phyloP scores from a whole-genome alignment of 2,113 vertebrate species.

The Halichoerus grypus region DNA sequence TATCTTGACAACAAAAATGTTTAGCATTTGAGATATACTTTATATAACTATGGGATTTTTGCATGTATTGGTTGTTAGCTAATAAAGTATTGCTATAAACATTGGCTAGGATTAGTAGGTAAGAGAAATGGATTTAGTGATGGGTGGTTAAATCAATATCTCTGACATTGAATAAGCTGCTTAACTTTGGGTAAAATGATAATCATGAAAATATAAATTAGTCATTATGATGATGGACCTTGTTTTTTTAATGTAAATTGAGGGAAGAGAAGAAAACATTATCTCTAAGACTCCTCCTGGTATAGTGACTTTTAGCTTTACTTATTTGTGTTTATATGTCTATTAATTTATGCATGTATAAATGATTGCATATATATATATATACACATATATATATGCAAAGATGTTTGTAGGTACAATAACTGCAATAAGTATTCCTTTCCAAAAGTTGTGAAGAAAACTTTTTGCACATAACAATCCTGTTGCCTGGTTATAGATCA shows the following conservation, averaged over 20 bases:
- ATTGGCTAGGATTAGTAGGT: neutral
- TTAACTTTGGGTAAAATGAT: neutral
- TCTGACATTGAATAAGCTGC: neutral
- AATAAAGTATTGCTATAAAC: neutral
- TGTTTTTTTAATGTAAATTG: neutral
- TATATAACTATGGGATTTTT: neutral
- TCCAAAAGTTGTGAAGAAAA: neutral
- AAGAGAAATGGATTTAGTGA: neutral
- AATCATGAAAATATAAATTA: slow-evolving; percentile 21
- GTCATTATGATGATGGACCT: neutral
- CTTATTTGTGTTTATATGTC: neutral
- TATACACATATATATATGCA: neutral
- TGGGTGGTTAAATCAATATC: neutral
- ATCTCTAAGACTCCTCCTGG: neutral
- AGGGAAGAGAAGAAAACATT: neutral
- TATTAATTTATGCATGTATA: neutral
- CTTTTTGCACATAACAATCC: neutral
- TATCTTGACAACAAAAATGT: neutral
- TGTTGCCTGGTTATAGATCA: neutral
- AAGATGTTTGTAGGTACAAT: neutral
- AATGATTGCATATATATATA: neutral
- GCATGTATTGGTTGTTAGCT: neutral
- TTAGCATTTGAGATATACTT: neutral
- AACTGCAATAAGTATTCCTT: neutral
- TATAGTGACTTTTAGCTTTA: neutral